These are phyloP conservation scores for Hartigia nigra DNA, from an alignment of 2,888 invertebrate genomes.

Conservation along the genomic window DNA sequence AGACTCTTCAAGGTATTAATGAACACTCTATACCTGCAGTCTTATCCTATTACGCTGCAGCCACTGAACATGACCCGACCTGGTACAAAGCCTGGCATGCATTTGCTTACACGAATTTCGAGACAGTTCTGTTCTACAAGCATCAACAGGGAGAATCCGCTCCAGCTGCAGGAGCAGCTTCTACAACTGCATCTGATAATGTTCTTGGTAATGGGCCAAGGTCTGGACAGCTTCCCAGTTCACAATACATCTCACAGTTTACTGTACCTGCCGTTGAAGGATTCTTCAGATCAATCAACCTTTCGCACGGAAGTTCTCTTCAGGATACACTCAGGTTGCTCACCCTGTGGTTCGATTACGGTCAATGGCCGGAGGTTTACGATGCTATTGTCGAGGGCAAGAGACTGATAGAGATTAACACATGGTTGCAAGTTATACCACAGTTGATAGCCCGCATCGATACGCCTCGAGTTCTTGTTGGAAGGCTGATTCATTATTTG, in stretches of 20 bases:
- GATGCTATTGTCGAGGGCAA: conserved; percentile 94
- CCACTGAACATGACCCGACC: conserved; percentile 84
- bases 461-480: conserved; percentile 88
- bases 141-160: conserved; percentile 61
- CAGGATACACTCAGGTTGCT: conserved; percentile 96
- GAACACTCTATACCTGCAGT: conserved; percentile 81
- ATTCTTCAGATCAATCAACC: conserved; percentile 93
- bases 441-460: conserved; percentile 98
- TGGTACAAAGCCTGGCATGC: conserved; percentile 99
- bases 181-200: conserved; percentile 10
- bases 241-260: conserved; percentile 77
- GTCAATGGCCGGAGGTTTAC: conserved; percentile 92
- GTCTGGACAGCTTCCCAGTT: conserved; percentile 48
- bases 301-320: conserved; percentile 91
- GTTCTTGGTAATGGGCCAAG: conserved; percentile 38
- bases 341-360: conserved; percentile 98
- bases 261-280: conserved; percentile 95
- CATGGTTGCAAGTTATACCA: conserved; percentile 99
- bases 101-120: conserved; percentile 98
- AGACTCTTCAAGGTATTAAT: conserved; percentile 84
- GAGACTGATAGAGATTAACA: conserved; percentile 93
- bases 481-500: conserved; percentile 90
- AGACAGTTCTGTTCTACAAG: conserved; percentile 83
- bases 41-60: conserved; percentile 82
- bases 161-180: conserved; percentile 11